Base-by-base conservation (phyloP, 2,113 vertebrate species). In the Acanthochromis polyacanthus region DNA sequence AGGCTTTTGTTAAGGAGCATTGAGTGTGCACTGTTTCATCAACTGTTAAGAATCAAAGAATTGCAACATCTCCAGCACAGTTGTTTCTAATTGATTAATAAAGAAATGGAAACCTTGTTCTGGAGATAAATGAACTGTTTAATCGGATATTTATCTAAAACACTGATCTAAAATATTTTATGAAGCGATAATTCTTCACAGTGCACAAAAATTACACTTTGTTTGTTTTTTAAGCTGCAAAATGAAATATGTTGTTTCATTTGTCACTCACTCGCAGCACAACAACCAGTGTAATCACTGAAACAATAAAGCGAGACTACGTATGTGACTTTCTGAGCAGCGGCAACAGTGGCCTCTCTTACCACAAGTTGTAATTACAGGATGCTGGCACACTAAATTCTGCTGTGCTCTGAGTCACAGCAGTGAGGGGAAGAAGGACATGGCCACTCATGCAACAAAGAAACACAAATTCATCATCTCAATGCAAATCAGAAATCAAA, bases 81-180 rank as follows among this genome's bases (percentile, higher is more conserved):
- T 58, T 25, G 25, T 23, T 48, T 4, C 25, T 48, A 16, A 20
- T 46, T 10, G 60, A 17, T 4, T 4, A 23, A 48, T 45, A 57
- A 57, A 57, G 0, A 36, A n/a, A 20, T 16, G 30, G 4, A 12
- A 20, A 0, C 1, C 11, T n/a, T 22, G 23, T 46, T 61, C 45
- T 38, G 3, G 40, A 57, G 53, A 52, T 19, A 51, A 51, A 51
- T 51, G 19, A n/a, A 22, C 17, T 5, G 23, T 77, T 71, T 55
- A 19, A 70, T 56, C 38, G 55, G 22, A 66, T 66, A 25, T 58
- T 62, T 6, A 65, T 36, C 20, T 14, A 28, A 56, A 43, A 28
- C 20, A 9, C 7, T 36, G 8, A 48, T 48, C 15, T 48, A 51
- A 51, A 10, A 19, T 3, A 9, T 9, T 51, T 36, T 48, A 7